These are phyloP conservation scores for Drosophila pseudotalamancana DNA, from an alignment of 2,888 invertebrate genomes.

Conservation along the genomic window DNA sequence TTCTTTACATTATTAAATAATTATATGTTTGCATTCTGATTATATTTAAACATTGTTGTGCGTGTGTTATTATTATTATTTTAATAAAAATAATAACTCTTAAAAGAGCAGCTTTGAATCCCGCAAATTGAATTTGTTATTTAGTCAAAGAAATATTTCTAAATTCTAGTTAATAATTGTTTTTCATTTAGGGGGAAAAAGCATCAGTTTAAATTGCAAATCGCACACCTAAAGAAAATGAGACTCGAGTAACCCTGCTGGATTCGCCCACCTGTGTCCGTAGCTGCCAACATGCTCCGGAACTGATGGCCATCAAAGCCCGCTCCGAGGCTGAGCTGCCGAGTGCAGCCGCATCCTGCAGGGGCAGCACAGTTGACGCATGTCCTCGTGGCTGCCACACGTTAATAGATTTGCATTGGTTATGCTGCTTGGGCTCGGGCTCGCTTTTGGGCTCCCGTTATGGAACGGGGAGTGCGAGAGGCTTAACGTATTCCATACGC, in stretches of 20 bases:
- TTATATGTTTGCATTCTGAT: too few species aligned
- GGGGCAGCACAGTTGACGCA: constrained; percentile 44
- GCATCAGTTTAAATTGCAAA: too few species aligned
- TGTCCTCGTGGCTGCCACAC: constrained; percentile 38
- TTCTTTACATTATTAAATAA: too few species aligned
- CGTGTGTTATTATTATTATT: too few species aligned
- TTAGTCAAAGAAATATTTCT: too few species aligned
- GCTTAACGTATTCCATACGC: constrained; percentile 40
- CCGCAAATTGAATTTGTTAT: too few species aligned
- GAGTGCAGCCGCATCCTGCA: constrained; percentile 51
- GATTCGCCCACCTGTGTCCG: constrained; percentile 26
- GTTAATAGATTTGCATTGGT: constrained; percentile 69
- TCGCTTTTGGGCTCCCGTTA: background rate
- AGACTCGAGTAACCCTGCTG: constrained; percentile 34
- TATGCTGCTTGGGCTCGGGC: background rate
- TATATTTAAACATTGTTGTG: too few species aligned
- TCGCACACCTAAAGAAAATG: too few species aligned
- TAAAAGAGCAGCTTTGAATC: too few species aligned
- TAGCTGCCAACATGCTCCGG: background rate
- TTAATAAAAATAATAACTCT: too few species aligned
- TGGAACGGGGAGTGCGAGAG: constrained; percentile 15
- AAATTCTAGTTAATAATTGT: too few species aligned
- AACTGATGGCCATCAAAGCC: constrained; percentile 34
- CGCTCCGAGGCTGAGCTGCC: constrained; percentile 24
- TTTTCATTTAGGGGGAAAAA: too few species aligned